These are phyloP conservation scores for Lepidocolaptes lacrymiger DNA, from an alignment of 2,797 vertebrate genomes.

Conservation along the genomic window DNA sequence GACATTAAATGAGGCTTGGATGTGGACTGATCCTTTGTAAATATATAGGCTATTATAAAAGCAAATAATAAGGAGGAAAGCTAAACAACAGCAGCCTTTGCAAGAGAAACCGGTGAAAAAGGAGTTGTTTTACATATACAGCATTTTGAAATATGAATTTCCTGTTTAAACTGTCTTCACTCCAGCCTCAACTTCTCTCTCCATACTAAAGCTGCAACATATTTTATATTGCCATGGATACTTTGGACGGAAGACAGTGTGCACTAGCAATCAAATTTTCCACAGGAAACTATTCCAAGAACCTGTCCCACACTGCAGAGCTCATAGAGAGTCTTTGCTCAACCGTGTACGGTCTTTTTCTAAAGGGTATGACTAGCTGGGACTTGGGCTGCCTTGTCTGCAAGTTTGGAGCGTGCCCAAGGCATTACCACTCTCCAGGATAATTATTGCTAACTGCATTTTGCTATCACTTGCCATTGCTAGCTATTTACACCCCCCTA, in stretches of 20 bases:
- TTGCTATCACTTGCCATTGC: not conserved
- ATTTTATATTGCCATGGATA: slow-evolving; percentile 69
- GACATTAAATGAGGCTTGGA: slow-evolving; percentile 59
- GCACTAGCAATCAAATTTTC: slow-evolving; percentile 61
- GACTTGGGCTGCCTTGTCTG: not conserved
- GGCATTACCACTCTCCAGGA: not conserved
- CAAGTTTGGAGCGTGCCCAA: not conserved
- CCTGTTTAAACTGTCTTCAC: slow-evolving; percentile 59
- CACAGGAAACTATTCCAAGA: slow-evolving; percentile 62
- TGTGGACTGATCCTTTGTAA: slow-evolving; percentile 38
- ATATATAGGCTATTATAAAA: slow-evolving; percentile 53
- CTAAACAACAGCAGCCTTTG: slow-evolving; percentile 5
- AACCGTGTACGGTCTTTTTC: slow-evolving; percentile 1
- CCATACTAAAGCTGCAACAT: slow-evolving; percentile 43
- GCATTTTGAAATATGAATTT: slow-evolving; percentile 52
- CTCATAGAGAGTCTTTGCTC: slow-evolving; percentile 37
- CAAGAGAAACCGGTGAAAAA: not conserved
- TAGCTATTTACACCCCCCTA: not conserved
- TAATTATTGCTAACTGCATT: not conserved
- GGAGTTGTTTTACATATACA: slow-evolving; percentile 9
- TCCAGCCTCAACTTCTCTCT: slow-evolving; percentile 58
- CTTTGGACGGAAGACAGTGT: slow-evolving; percentile 52
- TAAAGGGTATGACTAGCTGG: not conserved
- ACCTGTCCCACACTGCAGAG: slow-evolving; percentile 49
- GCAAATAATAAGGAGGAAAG: slow-evolving; percentile 44